Conservation (phyloP, 1,140 invertebrate species). For the Drosophila leontia region DNA sequence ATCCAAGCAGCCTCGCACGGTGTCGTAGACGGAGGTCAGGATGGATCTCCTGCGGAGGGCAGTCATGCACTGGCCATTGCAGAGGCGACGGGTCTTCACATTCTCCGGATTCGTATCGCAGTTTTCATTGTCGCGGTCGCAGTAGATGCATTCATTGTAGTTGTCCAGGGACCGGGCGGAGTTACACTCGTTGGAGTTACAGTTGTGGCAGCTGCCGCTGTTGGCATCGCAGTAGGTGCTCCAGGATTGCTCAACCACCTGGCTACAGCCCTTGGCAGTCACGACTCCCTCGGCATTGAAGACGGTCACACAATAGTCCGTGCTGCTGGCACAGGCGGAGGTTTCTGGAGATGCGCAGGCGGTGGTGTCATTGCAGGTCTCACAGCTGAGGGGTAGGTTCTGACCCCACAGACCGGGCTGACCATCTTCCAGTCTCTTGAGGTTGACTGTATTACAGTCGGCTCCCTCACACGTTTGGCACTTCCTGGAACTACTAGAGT, state of each 20-base stretch:
- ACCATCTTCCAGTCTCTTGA: slow-evolving; percentile 62
- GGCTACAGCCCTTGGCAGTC: slow-evolving; percentile 64
- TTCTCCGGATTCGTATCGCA: slow-evolving; percentile 45
- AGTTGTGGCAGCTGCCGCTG: slow-evolving; percentile 62
- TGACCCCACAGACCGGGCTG: slow-evolving; percentile 73
- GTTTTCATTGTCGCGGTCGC: slow-evolving; percentile 51
- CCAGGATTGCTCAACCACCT: slow-evolving; percentile 48
- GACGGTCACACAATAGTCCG: slow-evolving; percentile 77
- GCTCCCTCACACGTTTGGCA: slow-evolving; percentile 56
- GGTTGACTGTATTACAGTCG: slow-evolving; percentile 66
- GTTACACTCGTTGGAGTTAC: slow-evolving; percentile 78
- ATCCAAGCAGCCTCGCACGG: slow-evolving; percentile 69
- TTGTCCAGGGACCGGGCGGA: slow-evolving; percentile 33
- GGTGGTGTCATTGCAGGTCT: slow-evolving; percentile 42
- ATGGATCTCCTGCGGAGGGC: slow-evolving; percentile 32
- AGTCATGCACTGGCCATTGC: slow-evolving; percentile 76
- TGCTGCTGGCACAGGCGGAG: slow-evolving; percentile 30
- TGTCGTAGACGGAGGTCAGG: slow-evolving; percentile 22
- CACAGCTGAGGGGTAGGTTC: slow-evolving; percentile 63
- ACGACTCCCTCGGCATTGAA: slow-evolving; percentile 58
- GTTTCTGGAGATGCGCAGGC: slow-evolving; percentile 27
- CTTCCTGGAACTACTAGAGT: slow-evolving; percentile 3
- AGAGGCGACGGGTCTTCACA: slow-evolving; percentile 52
- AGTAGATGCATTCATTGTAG: slow-evolving; percentile 73
- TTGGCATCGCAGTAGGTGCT: slow-evolving; percentile 69